Percentiles rank a stretch among this genome's conserved stretches.
phyloP scores from a whole-genome alignment of 92 coral and sea anemone genomes.

The Virgularia gustaviana region DNA sequence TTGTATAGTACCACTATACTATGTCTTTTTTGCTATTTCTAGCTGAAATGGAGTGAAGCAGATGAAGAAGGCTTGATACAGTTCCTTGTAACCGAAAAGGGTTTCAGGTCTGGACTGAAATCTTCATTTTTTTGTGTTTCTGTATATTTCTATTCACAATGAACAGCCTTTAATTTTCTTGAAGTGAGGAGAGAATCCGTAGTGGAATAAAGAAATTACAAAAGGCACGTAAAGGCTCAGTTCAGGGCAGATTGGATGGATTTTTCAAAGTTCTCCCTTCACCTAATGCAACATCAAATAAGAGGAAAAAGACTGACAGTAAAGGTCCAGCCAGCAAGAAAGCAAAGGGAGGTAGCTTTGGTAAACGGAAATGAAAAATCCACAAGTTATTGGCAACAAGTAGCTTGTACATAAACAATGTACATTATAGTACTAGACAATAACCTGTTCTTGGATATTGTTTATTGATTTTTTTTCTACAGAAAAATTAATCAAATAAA shows the following conservation, averaged over 20 bases:
- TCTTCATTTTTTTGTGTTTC: neutral
- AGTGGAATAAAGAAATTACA: constrained; percentile 79
- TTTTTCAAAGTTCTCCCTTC: constrained; percentile 85
- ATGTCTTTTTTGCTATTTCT: constrained; percentile 2
- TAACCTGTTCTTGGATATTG: no score
- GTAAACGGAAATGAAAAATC: constrained; percentile 23
- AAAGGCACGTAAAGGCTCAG: constrained; percentile 91
- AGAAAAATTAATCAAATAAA: no score
- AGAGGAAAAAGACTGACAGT: constrained; percentile 54
- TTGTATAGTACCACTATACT: neutral
- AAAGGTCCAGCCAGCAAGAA: constrained; percentile 33
- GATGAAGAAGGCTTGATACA: constrained; percentile 72
- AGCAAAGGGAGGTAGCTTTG: constrained; percentile 29
- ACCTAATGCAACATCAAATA: constrained; percentile 56
- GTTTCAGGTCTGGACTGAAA: no score
- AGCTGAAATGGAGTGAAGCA: constrained; percentile 92
- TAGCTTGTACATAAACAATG: no score
- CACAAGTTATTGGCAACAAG: no score
- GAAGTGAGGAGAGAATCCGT: constrained; percentile 87
- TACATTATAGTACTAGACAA: no score
- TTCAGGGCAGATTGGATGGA: constrained; percentile 91
- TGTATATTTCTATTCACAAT: neutral
- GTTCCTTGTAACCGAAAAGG: constrained; percentile 81
- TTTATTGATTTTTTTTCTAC: no score
- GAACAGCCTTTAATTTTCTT: neutral